A percentile compares a stretch with the other conserved stretches of the same genome.
phyloP scores from a whole-genome alignment of 1,140 invertebrate genomes.

The Drosophila seguyi region DNA sequence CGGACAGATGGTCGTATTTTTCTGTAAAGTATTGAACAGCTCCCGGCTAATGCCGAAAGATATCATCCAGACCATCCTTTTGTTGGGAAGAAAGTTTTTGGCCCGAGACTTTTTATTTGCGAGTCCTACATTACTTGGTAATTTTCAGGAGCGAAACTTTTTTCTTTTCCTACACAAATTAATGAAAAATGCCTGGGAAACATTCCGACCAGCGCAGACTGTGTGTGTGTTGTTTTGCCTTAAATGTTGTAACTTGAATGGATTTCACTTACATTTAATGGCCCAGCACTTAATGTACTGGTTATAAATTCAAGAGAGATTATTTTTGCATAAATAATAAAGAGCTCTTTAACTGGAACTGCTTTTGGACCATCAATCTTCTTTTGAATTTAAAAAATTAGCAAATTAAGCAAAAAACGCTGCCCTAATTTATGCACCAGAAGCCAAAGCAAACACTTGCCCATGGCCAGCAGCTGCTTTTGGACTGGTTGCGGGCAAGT shows the following conservation, averaged over 20 bases:
- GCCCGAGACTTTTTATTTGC: constrained; percentile 38
- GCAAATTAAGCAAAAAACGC: neutral
- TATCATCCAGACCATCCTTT: neutral
- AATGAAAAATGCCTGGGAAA: constrained; percentile 41
- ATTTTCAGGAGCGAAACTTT: constrained; percentile 24
- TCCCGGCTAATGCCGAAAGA: neutral
- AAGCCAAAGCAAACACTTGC: constrained; percentile 36
- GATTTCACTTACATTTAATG: constrained; percentile 1
- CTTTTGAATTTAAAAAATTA: neutral
- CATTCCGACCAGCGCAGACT: constrained; percentile 22
- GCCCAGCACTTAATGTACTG: no score
- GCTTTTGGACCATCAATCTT: neutral
- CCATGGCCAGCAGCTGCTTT: constrained; percentile 6
- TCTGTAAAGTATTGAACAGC: constrained; percentile 42
- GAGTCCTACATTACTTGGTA: constrained; percentile 26
- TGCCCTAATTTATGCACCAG: constrained; percentile 31
- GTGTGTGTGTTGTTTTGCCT: neutral
- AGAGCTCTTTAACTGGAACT: neutral
- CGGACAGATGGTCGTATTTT: constrained; percentile 27
- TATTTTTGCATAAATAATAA: neutral
- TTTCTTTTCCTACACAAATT: constrained; percentile 11
- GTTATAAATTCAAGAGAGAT: neutral
- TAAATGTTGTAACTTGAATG: neutral
- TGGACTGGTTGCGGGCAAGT: constrained; percentile 35
- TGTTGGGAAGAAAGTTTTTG: constrained; percentile 18